These are phyloP conservation scores for Oriolus oriolus DNA, from an alignment of 2,113 vertebrate genomes.

Conservation along the genomic window DNA sequence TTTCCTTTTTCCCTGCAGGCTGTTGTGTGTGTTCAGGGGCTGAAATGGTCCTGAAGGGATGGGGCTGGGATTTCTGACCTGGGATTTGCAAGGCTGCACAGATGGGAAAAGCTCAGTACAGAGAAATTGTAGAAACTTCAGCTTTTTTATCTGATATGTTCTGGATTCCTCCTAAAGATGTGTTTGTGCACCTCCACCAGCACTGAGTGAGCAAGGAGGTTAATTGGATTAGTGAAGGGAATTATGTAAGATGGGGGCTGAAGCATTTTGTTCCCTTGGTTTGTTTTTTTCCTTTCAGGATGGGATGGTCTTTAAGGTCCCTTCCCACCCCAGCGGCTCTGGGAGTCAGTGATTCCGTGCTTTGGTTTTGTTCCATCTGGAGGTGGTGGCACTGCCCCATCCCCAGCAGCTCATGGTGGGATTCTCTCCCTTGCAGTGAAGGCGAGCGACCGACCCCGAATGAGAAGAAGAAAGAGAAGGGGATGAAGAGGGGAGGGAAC, in stretches of 20 bases:
- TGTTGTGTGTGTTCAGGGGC: not conserved
- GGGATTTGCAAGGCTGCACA: not conserved
- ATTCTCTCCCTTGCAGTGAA: conserved; percentile 68
- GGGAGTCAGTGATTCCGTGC: rapidly evolving
- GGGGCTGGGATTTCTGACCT: not conserved
- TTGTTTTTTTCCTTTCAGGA: not conserved
- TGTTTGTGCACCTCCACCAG: not conserved
- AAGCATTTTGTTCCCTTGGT: not conserved
- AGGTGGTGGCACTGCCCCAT: rapidly evolving
- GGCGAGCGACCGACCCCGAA: conserved; percentile 77
- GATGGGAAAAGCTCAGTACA: not conserved
- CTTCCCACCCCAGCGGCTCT: not conserved
- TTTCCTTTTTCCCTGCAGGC: not conserved
- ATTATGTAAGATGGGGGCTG: not conserved
- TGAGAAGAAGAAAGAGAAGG: conserved; percentile 89
- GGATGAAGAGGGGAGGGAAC: conserved; percentile 85
- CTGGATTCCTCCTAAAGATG: not conserved
- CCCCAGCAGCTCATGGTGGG: not conserved
- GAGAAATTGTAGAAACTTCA: not conserved
- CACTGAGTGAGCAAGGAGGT: not conserved
- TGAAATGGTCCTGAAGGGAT: not conserved
- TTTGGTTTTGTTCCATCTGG: not conserved
- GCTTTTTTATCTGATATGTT: not conserved
- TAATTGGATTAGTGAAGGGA: not conserved
- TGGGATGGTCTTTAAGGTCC: not conserved